Conservation (phyloP, 2,113 vertebrate species). For the Rousettus leschenaultii region DNA sequence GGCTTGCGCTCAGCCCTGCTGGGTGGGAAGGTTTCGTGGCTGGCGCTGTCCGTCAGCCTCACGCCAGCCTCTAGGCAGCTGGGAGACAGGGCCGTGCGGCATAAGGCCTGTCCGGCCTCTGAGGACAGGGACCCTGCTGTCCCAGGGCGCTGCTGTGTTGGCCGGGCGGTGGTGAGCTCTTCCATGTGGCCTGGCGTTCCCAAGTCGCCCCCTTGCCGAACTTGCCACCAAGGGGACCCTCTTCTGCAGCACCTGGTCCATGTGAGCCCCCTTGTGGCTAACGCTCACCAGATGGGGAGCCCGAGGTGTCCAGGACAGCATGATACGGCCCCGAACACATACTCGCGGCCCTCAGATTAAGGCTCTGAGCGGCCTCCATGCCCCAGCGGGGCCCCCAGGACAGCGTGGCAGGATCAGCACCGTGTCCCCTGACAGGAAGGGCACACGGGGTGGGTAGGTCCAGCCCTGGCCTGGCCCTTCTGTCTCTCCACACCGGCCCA, state of each 20-base stretch:
- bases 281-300: neutral
- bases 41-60: neutral
- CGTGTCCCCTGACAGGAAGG: neutral
- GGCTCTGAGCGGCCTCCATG: neutral
- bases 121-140: neutral
- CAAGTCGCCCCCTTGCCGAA: neutral
- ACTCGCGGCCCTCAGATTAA: neutral
- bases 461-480: neutral
- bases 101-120: accelerated
- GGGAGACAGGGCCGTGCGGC: neutral
- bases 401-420: accelerated
- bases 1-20: neutral
- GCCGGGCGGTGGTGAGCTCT: neutral
- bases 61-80: too few species aligned
- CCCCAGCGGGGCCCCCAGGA: neutral
- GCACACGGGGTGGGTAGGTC: neutral
- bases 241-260: neutral
- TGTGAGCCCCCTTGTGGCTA: accelerated
- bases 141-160: neutral
- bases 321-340: accelerated
- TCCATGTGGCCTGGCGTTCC: accelerated
- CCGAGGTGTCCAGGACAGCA: neutral
- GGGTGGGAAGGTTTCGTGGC: accelerated
- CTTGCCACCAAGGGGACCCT: accelerated
- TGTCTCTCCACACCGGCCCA: neutral